Evolutionary conservation across 2,888 invertebrate genomes (phyloP), one percentile per base, ranked within the genome.

Genomic region (Zygaena filipendulae): DNA sequence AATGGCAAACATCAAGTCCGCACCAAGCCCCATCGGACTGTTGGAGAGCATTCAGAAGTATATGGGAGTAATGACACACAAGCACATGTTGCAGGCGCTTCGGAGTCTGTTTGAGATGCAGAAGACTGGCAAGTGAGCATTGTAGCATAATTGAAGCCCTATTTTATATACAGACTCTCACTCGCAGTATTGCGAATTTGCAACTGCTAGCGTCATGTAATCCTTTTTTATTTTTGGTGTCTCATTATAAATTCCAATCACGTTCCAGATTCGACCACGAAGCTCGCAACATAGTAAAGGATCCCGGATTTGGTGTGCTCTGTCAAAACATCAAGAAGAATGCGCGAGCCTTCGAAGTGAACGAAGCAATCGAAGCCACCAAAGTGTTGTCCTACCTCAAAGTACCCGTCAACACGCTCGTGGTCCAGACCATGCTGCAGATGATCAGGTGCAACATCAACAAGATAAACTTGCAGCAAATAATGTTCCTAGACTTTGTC

Each of bases 391-490:
- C 72, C 0, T 83, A 67, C 47, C 62, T 89, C 3, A 72, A 82
- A 6, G 82, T 87, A 0, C 81, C 85, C 1, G 60, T 74, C 0
- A 70, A 84, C 19, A 83, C 84, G 23, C 55, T 82, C 2, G 80
- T 90, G 13, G 63, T 84, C 10, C 85, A 87, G 55, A 81, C 83
- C 1, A 56, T 88, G 33, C 64, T 90, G 7, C 86, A 89, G 47
- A 59, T 87, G 20, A 55, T 90, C 9, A 60, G 86, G 23, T 69
- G 81, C 28, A 81, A 83, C 36, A 71, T 88, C 7, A 88, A 89
- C 53, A 49, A 80, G 21, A 48, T 90, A 7, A 79, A 68, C 34
- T 52, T 87, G 11, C 59, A 81, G 3, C 84, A 88, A 43, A 82
- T 88, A 14, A 81, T 84, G 43, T 87, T 86, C 48, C 29, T 87